Percentiles rank a stretch among this genome's conserved stretches.
These are phyloP conservation scores for Loxodonta africana DNA, from an alignment of 2,113 vertebrate species.

Conservation along the genomic window DNA sequence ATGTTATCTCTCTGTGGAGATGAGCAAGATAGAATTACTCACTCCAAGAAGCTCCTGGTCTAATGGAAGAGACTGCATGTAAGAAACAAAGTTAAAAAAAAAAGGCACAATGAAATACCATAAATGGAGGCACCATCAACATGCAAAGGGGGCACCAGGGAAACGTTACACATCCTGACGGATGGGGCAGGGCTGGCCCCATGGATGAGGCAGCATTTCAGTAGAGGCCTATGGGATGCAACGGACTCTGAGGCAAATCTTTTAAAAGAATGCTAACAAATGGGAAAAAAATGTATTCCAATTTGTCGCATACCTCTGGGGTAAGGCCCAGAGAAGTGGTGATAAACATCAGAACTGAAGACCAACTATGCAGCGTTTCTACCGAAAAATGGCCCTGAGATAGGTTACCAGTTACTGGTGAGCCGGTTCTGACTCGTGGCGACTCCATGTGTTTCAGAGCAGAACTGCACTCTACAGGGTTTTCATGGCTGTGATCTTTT, in stretches of 20 bases:
- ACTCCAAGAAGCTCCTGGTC: background rate
- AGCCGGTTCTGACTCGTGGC: background rate
- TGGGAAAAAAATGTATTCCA: background rate
- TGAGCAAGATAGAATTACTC: background rate
- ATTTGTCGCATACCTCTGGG: background rate
- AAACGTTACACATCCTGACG: background rate
- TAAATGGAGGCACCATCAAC: background rate
- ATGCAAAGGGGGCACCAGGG: background rate
- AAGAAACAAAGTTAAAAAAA: background rate
- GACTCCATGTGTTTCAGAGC: background rate
- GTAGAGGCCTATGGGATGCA: background rate
- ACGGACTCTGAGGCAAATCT: background rate
- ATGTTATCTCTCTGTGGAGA: background rate
- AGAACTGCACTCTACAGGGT: background rate
- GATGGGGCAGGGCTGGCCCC: background rate
- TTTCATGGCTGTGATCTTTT: background rate
- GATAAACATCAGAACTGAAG: background rate
- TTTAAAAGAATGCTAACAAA: background rate
- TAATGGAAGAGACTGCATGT: background rate
- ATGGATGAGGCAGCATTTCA: background rate
- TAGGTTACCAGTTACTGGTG: background rate
- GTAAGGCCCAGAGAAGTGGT: background rate
- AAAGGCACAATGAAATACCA: background rate
- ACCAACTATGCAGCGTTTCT: background rate
- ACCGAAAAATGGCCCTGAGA: background rate